Base-by-base conservation (phyloP, 1,140 invertebrate genomes). In the Apis dorsata region DNA sequence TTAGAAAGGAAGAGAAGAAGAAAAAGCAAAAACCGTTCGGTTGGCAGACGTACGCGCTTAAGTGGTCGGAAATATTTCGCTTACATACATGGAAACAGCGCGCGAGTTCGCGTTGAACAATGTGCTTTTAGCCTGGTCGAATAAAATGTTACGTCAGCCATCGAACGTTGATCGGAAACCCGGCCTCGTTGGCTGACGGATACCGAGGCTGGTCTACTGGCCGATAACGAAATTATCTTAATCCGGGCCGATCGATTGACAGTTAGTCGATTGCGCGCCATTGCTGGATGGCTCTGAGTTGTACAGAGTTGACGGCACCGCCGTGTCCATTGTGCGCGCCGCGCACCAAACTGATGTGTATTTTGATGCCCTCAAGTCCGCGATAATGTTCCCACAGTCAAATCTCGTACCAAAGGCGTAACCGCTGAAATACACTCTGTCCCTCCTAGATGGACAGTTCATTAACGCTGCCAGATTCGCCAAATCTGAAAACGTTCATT, bases 221-320 rank as follows among this genome's bases (percentile, higher is more conserved):
- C 85, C 85, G 87, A 86, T 90, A 90, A 90, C 89, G 82, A 91
- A 90, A 89, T 91, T 91, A 91, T 91, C 89, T 90, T 90, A 90
- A 90, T 91, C 84, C 86, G 66, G 70, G 60, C 85, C 86, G 84
- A 89, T 91, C 89, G 90, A 90, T 91, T 90, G 90, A 90, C 90
- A 88, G 86, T 89, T 90, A 91, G 87, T 90, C 88, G 90, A 91
- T 91, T 85, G 84, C 79, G 80, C 84, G 68, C 71, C 88, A 84
- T 77, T 88, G 75, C 75, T 84, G 79, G 80, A 85, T 87, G 84
- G 78, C 81, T 80, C 69, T 53, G 85, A 83, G 73, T 60, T 72
- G 63, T 51, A 70, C 68, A 74, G 77, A 85, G 34, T 79, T 86
- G 81, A 89, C 86, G 86, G 84, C 68, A 84, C 80, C 84, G 81